Conservation (phyloP, 1,140 invertebrate species). For the Papilio machaon region DNA sequence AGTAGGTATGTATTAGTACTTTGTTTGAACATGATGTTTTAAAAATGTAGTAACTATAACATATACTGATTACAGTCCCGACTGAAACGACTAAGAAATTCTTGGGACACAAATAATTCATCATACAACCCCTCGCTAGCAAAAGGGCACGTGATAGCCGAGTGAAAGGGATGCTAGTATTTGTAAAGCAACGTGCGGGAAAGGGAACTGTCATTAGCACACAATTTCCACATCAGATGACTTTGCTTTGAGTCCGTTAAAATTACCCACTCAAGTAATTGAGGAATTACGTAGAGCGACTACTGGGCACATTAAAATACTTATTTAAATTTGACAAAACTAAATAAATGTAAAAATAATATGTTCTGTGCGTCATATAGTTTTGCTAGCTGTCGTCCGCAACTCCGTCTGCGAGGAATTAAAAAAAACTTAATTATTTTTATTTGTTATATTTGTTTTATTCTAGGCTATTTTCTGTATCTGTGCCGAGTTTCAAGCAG, state of each 20-base stretch:
- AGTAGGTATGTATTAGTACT: too few relatives aligned
- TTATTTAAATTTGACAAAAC: neutral
- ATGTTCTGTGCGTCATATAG: too few relatives aligned
- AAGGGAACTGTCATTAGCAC: slow-evolving; percentile 48
- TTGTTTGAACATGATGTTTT: neutral
- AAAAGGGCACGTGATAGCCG: slow-evolving; percentile 47
- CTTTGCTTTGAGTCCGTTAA: slow-evolving; percentile 59
- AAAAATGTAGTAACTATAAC: neutral
- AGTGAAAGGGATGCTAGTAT: slow-evolving; percentile 42
- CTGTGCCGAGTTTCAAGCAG: too few relatives aligned
- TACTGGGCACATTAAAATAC: slow-evolving; percentile 36
- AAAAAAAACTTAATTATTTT: too few relatives aligned
- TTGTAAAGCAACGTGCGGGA: slow-evolving; percentile 37
- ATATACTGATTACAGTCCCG: neutral
- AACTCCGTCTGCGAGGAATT: too few relatives aligned
- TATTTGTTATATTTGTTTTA: too few relatives aligned
- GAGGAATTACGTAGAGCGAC: slow-evolving; percentile 53
- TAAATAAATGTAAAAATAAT: too few relatives aligned
- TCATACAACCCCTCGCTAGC: slow-evolving; percentile 42
- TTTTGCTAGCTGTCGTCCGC: too few relatives aligned
- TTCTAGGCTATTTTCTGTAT: too few relatives aligned
- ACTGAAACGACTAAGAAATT: slow-evolving; percentile 46
- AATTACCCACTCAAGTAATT: slow-evolving; percentile 65
- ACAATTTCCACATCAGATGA: slow-evolving; percentile 70
- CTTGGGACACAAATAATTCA: slow-evolving; percentile 45